phyloP scores from a whole-genome alignment of 2,797 vertebrate species.

The Menidia menidia region DNA sequence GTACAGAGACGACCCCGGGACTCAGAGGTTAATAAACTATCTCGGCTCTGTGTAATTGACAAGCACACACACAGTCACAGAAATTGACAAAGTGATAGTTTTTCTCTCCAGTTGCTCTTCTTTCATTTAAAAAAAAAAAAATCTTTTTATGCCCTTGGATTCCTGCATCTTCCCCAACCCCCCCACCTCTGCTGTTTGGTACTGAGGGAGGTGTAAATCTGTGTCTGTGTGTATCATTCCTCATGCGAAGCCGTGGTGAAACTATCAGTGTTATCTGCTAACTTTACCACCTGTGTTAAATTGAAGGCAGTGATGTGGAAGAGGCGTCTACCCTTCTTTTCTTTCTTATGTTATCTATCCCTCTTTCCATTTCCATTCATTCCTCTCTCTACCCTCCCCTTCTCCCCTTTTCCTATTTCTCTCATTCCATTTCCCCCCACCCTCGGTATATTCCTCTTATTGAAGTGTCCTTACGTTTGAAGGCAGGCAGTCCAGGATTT shows the following conservation, averaged over 20 bases:
- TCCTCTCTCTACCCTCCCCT: constrained; percentile 33
- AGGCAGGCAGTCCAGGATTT: constrained; percentile 20
- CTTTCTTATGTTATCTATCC: constrained; percentile 46
- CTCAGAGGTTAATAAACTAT: constrained; percentile 73
- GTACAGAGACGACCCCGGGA: constrained; percentile 35
- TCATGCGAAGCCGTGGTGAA: constrained; percentile 69
- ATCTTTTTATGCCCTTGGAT: constrained; percentile 57
- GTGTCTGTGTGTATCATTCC: constrained; percentile 64
- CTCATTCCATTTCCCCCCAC: constrained; percentile 44
- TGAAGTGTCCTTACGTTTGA: constrained; percentile 33
- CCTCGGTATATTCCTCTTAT: constrained; percentile 50
- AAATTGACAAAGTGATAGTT: constrained; percentile 62
- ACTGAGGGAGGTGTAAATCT: constrained; percentile 38
- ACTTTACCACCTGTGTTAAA: constrained; percentile 85
- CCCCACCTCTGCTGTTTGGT: constrained; percentile 60
- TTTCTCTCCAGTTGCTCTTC: constrained; percentile 41
- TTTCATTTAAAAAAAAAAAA: constrained; percentile 12
- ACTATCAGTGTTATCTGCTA: constrained; percentile 81
- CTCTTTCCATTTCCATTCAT: constrained; percentile 45
- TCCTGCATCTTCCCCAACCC: constrained; percentile 54
- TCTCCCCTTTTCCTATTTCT: constrained; percentile 47
- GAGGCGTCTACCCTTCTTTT: constrained; percentile 72
- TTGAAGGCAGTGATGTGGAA: constrained; percentile 87
- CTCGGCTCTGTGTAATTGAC: constrained; percentile 56
- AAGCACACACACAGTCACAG: constrained; percentile 24